Evolutionary conservation across 2,113 vertebrate species (phyloP), one percentile per base, ranked within the genome.

Genomic region (Eidolon helvum): DNA sequence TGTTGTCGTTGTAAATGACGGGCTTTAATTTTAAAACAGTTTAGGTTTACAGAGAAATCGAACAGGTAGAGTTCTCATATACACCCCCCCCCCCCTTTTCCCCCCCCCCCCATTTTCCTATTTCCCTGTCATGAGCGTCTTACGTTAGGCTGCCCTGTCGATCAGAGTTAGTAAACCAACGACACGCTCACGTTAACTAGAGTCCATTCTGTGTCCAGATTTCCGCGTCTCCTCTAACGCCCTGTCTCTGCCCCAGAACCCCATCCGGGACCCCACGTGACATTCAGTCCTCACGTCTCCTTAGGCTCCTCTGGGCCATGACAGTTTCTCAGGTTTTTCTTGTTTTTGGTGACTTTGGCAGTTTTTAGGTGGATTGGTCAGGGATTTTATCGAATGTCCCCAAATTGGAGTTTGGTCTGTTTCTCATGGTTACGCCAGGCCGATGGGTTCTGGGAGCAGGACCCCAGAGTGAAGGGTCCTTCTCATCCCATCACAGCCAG

Each of bases 401-500:
- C 38, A 2, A 5, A 6, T 26, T 5, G 35, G 75, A n/a, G 4
- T 68, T 26, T 19, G 45, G 40, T 79, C 18, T 48, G 48, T 66
- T 84, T n/a, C 85, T 63, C 43, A 1, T 4, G 6, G 43, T 28
- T 19, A 45, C 9, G 48, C 15, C 22, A 4, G 22, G 82, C 48
- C 5, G 5, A 26, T 30, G 63, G 26, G 18, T 30, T n/a, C 15
- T 8, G 57, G 30, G 22, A 66, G 68, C 16, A 75, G 10, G 18
- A 30, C 68, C 16, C 8, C 19, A 1, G 30, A 9, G 50, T 14
- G 21, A 43, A 2, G 53, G 15, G 65, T 7, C 43, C 61, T 68
- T 19, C 11, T 63, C 4, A 1, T 14, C 10, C 48, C 4, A 0
- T n/a, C 16, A 1, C 35, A 5, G 26, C 19, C 5, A 0, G 66